These are phyloP conservation scores for Atta cephalotes DNA, from an alignment of 1,140 invertebrate genomes.

Conservation along the genomic window DNA sequence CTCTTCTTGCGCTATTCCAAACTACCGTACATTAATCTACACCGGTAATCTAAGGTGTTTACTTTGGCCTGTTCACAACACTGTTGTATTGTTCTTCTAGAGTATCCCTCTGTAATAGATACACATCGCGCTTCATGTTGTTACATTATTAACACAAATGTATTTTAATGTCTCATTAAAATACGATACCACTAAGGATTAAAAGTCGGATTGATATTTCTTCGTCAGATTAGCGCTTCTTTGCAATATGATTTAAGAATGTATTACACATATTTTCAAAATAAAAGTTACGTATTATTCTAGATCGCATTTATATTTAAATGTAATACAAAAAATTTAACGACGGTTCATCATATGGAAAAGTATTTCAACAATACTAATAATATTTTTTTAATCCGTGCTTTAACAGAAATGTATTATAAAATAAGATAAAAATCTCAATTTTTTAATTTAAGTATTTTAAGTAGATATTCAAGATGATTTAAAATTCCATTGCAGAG, in stretches of 20 bases:
- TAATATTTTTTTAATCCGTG: too few species aligned
- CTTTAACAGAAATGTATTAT: too few species aligned
- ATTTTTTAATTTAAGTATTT: too few species aligned
- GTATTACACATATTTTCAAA: too few species aligned
- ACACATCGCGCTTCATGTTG: slow-evolving; percentile 5
- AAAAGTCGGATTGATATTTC: not conserved
- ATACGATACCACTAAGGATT: not conserved
- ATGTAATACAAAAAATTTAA: too few species aligned
- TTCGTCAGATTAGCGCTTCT: not conserved
- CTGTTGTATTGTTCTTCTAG: slow-evolving; percentile 36
- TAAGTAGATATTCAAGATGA: too few species aligned
- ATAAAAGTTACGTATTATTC: too few species aligned
- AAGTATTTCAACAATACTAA: too few species aligned
- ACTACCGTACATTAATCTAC: slow-evolving; percentile 19
- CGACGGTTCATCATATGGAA: too few species aligned
- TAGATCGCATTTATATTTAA: too few species aligned
- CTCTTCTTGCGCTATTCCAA: slow-evolving; percentile 6
- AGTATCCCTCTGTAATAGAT: not conserved
- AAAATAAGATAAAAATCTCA: too few species aligned
- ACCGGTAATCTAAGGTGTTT: slow-evolving; percentile 14
- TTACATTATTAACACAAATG: slow-evolving; percentile 12
- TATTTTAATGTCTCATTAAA: slow-evolving; percentile 15
- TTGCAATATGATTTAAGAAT: not conserved
- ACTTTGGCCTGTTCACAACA: not conserved
- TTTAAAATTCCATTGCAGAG: too few species aligned